phyloP scores from a whole-genome alignment of 2,113 vertebrate genomes.

The Cololabis saira region DNA sequence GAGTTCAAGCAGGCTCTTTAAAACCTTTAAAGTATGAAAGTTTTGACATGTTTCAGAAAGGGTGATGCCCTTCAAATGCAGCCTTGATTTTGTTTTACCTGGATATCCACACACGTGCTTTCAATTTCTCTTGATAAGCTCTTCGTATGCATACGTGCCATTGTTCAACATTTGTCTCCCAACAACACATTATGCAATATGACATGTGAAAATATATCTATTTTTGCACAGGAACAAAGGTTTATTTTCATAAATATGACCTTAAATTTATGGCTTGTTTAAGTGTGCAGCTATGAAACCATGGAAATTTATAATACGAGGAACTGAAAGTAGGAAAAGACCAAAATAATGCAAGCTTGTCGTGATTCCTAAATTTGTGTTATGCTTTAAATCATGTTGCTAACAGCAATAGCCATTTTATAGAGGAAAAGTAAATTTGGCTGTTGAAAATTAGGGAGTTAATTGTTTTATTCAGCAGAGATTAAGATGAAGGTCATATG shows the following conservation, averaged over 20 bases:
- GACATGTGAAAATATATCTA: not conserved
- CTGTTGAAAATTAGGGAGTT: not conserved
- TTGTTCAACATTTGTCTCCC: too few species aligned
- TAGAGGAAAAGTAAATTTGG: not conserved
- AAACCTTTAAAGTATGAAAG: not conserved
- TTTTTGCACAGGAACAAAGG: not conserved
- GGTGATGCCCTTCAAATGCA: not conserved
- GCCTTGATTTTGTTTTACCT: constrained; percentile 10
- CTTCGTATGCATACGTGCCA: too few species aligned
- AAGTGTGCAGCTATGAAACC: constrained; percentile 15
- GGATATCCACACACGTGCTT: not conserved
- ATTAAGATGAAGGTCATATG: too few species aligned
- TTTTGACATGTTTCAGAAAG: not conserved
- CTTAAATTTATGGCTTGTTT: not conserved
- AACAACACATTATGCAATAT: not conserved
- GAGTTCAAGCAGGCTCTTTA: not conserved
- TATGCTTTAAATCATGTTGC: not conserved
- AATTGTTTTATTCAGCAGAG: not conserved
- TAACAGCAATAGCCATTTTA: not conserved
- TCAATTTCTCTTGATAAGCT: too few species aligned
- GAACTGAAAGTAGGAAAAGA: constrained; percentile 45
- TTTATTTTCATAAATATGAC: not conserved
- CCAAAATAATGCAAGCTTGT: not conserved
- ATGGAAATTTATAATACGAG: constrained; percentile 4
- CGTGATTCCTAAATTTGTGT: constrained; percentile 32